Conservation (phyloP, 2,888 invertebrate species). For the Hedychridium roseum region DNA sequence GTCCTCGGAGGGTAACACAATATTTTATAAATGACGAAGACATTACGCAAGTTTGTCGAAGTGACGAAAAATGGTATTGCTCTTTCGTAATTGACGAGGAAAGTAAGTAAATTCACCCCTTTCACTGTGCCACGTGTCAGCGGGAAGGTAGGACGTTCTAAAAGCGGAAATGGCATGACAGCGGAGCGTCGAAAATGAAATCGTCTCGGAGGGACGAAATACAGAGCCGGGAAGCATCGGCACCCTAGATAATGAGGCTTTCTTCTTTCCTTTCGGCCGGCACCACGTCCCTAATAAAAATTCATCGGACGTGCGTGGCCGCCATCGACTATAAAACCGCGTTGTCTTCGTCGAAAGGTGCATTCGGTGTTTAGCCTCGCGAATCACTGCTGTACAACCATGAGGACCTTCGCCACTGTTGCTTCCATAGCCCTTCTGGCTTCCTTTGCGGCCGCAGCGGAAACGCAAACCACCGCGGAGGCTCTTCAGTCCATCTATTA, state of each 20-base stretch:
- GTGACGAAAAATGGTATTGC: no score
- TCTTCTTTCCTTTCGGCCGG: conserved; percentile 53
- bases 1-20: no score
- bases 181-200: conserved; percentile 27
- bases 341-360: conserved; percentile 50
- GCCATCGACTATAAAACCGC: conserved; percentile 59
- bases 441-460: conserved; percentile 41
- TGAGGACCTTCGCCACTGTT: conserved; percentile 50
- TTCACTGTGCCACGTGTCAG: neutral
- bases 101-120: neutral
- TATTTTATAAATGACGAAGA: no score
- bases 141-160: no score
- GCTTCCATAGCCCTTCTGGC: conserved; percentile 47
- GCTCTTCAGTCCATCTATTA: conserved; percentile 55
- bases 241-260: conserved; percentile 58
- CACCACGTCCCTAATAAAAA: conserved; percentile 58
- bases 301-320: conserved; percentile 50
- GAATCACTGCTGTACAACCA: conserved; percentile 52
- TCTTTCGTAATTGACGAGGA: neutral
- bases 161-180: conserved; percentile 9
- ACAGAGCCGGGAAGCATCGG: conserved; percentile 38
- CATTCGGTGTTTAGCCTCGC: conserved; percentile 61
- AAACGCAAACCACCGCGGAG: conserved; percentile 50
- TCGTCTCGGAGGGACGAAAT: conserved; percentile 16
- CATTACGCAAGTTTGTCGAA: no score